Percentiles rank a stretch among this genome's conserved stretches.
Evolutionary conservation across 2,888 invertebrate species (phyloP).

Genomic region (Drosophila niveifrons): DNA sequence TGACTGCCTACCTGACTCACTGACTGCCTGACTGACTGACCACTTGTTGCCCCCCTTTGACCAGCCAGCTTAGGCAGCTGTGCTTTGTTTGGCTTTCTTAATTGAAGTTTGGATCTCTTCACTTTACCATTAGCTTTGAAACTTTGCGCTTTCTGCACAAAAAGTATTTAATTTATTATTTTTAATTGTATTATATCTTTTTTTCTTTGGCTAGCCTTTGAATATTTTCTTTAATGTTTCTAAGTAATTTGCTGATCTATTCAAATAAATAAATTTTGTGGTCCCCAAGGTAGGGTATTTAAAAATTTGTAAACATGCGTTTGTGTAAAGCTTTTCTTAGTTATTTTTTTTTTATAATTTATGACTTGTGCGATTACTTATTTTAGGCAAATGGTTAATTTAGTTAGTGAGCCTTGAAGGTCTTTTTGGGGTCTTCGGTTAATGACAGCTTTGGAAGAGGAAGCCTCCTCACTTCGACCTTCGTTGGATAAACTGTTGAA

Average conservation of each 20-base stretch:
- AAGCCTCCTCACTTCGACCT: slow-evolving; percentile 50
- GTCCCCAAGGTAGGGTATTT: background rate
- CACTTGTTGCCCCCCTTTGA: slow-evolving; percentile 52
- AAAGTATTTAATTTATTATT: background rate
- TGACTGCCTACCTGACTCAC: slow-evolving; percentile 24
- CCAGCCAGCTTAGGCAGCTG: slow-evolving; percentile 38
- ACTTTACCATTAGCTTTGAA: background rate
- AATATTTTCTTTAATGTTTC: background rate
- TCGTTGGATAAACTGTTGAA: slow-evolving; percentile 48
- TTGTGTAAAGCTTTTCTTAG: background rate
- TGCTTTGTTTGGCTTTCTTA: slow-evolving; percentile 22
- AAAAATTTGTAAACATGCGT: background rate
- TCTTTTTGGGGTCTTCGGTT: slow-evolving; percentile 26
- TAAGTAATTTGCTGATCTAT: background rate
- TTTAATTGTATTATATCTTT: background rate
- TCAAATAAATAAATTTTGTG: background rate
- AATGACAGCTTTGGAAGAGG: slow-evolving; percentile 50
- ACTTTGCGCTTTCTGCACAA: background rate
- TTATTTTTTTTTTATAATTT: slow-evolving; percentile 21
- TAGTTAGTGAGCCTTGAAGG: slow-evolving; percentile 53
- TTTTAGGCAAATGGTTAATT: slow-evolving; percentile 43
- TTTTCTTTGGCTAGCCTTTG: background rate
- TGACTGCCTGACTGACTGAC: slow-evolving; percentile 36
- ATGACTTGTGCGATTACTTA: slow-evolving; percentile 19
- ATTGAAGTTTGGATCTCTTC: slow-evolving; percentile 3